Evolutionary conservation across 2,797 vertebrate genomes (phyloP).

Genomic region (Gymnocypris eckloni): DNA sequence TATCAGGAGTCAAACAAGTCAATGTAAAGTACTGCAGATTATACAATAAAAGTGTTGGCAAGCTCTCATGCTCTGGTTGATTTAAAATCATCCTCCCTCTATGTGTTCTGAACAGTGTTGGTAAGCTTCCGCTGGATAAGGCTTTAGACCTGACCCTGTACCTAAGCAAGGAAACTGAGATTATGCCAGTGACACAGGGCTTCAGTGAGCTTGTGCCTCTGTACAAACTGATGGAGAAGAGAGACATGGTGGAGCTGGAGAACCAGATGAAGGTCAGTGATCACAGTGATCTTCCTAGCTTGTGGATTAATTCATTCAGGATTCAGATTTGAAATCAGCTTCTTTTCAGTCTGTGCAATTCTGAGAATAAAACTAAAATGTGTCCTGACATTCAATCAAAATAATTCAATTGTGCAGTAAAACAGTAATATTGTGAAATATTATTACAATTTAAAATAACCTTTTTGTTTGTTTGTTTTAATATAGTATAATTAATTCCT

Average conservation of each 20-base stretch:
- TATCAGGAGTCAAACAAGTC: neutral
- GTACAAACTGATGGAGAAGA: constrained; percentile 91
- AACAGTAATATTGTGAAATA: neutral
- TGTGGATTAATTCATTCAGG: neutral
- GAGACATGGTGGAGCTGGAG: constrained; percentile 82
- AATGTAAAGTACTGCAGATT: neutral
- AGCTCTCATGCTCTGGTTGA: neutral
- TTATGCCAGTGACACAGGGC: constrained; percentile 88
- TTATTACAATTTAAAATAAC: neutral
- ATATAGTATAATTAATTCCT: neutral
- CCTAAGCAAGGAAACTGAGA: constrained; percentile 84
- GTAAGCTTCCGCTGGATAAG: constrained; percentile 84
- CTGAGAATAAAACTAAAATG: neutral
- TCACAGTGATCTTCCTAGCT: too few relatives aligned
- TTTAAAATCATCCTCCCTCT: constrained; percentile 21
- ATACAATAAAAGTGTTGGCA: neutral
- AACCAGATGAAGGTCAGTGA: constrained; percentile 81
- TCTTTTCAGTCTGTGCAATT: neutral
- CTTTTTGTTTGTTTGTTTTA: neutral
- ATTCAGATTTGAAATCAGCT: neutral
- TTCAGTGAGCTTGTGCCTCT: constrained; percentile 85
- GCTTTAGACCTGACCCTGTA: constrained; percentile 90
- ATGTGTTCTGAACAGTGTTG: constrained; percentile 73
- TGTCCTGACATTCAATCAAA: neutral
- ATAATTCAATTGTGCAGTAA: neutral